Conservation (phyloP, 1,140 invertebrate species). For the Vanessa atalanta region DNA sequence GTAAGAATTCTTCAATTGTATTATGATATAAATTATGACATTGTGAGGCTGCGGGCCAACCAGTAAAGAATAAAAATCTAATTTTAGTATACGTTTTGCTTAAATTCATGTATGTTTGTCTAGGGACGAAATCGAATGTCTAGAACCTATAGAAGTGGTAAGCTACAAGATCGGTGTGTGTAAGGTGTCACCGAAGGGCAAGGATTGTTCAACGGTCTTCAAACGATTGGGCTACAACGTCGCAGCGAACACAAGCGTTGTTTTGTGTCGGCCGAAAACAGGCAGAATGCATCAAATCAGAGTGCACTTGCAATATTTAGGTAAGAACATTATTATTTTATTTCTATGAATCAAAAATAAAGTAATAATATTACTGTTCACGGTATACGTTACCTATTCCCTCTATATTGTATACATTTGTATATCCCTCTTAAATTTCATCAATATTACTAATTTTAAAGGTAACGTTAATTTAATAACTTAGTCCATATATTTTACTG, state of each 20-base stretch:
- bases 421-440: too few relatives aligned
- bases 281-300: constrained; percentile 99
- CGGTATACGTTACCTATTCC: too few relatives aligned
- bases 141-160: constrained; percentile 95
- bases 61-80: too few relatives aligned
- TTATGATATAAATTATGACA: too few relatives aligned
- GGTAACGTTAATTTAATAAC: too few relatives aligned
- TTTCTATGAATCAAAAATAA: too few relatives aligned
- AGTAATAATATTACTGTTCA: too few relatives aligned
- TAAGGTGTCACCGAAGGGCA: constrained; percentile 94
- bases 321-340: constrained; percentile 73
- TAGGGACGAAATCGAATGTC: constrained; percentile 91
- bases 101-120: background rate
- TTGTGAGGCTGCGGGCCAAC: too few relatives aligned
- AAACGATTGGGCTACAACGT: constrained; percentile 92
- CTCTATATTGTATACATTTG: too few relatives aligned
- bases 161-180: constrained; percentile 98
- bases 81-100: background rate
- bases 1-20: too few relatives aligned
- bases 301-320: constrained; percentile 98
- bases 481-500: too few relatives aligned
- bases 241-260: constrained; percentile 93
- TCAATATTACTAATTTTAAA: too few relatives aligned
- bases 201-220: constrained; percentile 95
- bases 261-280: constrained; percentile 95